Evolutionary conservation across 1,140 invertebrate genomes (phyloP).

Genomic region (Drosophila rhopaloa): DNA sequence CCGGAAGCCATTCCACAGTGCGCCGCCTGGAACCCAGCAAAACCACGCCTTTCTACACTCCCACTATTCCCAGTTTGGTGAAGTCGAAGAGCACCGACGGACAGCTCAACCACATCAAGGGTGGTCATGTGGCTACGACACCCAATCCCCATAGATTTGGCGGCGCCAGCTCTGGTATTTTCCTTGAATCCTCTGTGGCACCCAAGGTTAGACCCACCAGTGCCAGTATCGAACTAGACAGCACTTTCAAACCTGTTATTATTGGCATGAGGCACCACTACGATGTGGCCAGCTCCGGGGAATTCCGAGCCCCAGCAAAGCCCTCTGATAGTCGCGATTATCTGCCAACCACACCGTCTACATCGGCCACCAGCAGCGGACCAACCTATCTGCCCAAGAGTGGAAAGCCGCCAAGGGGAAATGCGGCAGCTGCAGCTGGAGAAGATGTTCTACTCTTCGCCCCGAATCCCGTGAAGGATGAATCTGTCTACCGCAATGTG

Average conservation of each 20-base stretch:
- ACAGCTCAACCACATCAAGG: conserved; percentile 71
- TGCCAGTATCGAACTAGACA: conserved; percentile 58
- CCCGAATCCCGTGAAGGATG: conserved; percentile 63
- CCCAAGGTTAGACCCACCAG: conserved; percentile 61
- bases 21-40: conserved; percentile 71
- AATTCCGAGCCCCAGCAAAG: conserved; percentile 46
- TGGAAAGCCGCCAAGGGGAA: conserved; percentile 43
- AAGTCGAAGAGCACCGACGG: conserved; percentile 74
- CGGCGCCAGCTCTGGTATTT: conserved; percentile 42
- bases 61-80: conserved; percentile 80
- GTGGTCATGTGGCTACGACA: conserved; percentile 52
- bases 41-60: conserved; percentile 83
- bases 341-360: conserved; percentile 60
- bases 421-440: conserved; percentile 48
- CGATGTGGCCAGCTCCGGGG: conserved; percentile 64
- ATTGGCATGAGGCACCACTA: conserved; percentile 80
- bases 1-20: conserved; percentile 63
- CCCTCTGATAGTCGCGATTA: conserved; percentile 60
- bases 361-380: conserved; percentile 65
- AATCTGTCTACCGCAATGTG: conserved; percentile 82
- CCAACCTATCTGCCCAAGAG: conserved; percentile 79
- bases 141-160: conserved; percentile 66
- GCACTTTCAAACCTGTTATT: conserved; percentile 64
- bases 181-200: conserved; percentile 62
- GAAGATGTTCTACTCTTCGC: conserved; percentile 71